These are phyloP conservation scores for Manduca sexta DNA, from an alignment of 1,140 invertebrate species.

Conservation along the genomic window DNA sequence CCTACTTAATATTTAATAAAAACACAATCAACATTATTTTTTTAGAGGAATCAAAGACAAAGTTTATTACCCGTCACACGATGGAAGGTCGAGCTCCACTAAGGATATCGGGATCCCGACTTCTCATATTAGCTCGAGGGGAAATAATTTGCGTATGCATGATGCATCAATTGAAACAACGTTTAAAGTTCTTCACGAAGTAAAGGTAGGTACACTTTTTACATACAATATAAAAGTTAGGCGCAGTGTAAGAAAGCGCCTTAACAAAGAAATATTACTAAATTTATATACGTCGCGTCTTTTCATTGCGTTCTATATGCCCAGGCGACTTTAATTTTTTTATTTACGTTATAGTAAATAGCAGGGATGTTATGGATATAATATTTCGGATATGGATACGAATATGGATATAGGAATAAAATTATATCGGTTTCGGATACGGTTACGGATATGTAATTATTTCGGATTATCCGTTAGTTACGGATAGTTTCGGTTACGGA, in stretches of 20 bases:
- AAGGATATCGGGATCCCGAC: conserved; percentile 24
- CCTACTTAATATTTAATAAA: too few species aligned
- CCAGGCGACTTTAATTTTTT: too few species aligned
- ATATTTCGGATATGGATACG: too few species aligned
- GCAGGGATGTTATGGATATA: too few species aligned
- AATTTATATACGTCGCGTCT: background rate
- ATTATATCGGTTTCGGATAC: too few species aligned
- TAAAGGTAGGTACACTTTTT: conserved; percentile 35
- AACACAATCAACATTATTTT: conserved; percentile 2
- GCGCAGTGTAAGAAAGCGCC: background rate
- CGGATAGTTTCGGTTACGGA: too few species aligned
- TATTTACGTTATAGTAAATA: too few species aligned
- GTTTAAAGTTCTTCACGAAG: conserved; percentile 54
- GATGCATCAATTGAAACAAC: conserved; percentile 33
- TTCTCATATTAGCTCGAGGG: conserved; percentile 44
- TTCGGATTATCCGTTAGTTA: too few species aligned
- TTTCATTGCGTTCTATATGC: too few species aligned
- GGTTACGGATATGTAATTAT: too few species aligned
- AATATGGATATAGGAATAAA: too few species aligned
- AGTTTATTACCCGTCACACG: conserved; percentile 49
- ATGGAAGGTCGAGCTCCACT: conserved; percentile 57
- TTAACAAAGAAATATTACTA: too few species aligned
- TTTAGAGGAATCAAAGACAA: conserved; percentile 52
- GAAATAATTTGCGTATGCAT: conserved; percentile 48
- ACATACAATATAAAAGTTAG: background rate